phyloP scores from a whole-genome alignment of 2,888 invertebrate genomes.

The Drosophila ezoana region DNA sequence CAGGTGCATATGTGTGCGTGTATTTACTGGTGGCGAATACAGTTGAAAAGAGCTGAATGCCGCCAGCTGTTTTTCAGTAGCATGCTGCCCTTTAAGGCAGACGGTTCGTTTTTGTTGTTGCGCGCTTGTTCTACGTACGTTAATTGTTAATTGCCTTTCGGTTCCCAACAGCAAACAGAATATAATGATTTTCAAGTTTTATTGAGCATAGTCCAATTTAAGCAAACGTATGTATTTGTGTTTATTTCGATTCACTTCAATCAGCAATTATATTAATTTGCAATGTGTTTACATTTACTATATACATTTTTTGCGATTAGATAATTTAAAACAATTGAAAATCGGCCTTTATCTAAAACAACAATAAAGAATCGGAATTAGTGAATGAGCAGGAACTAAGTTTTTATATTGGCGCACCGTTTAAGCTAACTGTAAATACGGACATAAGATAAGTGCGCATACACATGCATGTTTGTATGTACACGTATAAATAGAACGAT shows the following conservation, averaged over 20 bases:
- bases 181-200: slow-evolving; percentile 41
- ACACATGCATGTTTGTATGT: slow-evolving; percentile 13
- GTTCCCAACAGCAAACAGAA: slow-evolving; percentile 24
- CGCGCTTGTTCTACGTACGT: slow-evolving; percentile 2
- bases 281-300: slow-evolving; percentile 14
- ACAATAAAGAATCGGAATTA: slow-evolving; percentile 27
- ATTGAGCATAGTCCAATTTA: slow-evolving; percentile 28
- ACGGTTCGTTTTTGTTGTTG: slow-evolving; percentile 47
- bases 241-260: slow-evolving; percentile 3
- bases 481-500: slow-evolving; percentile 15
- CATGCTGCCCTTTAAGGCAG: slow-evolving; percentile 52
- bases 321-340: slow-evolving; percentile 58
- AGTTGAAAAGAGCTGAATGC: slow-evolving; percentile 39
- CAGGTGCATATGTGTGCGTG: background rate
- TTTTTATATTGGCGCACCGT: slow-evolving; percentile 12
- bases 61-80: slow-evolving; percentile 65
- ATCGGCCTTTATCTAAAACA: slow-evolving; percentile 22
- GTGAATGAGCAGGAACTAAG: slow-evolving; percentile 22
- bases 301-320: slow-evolving; percentile 50
- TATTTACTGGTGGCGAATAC: slow-evolving; percentile 29
- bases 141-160: slow-evolving; percentile 33
- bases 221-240: slow-evolving; percentile 39
- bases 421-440: slow-evolving; percentile 23
- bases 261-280: slow-evolving; percentile 21
- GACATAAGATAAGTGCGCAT: slow-evolving; percentile 10